A percentile compares a stretch with the other conserved stretches of the same genome.
phyloP scores from a whole-genome alignment of 2,113 vertebrate genomes.

The Thermophis baileyi region DNA sequence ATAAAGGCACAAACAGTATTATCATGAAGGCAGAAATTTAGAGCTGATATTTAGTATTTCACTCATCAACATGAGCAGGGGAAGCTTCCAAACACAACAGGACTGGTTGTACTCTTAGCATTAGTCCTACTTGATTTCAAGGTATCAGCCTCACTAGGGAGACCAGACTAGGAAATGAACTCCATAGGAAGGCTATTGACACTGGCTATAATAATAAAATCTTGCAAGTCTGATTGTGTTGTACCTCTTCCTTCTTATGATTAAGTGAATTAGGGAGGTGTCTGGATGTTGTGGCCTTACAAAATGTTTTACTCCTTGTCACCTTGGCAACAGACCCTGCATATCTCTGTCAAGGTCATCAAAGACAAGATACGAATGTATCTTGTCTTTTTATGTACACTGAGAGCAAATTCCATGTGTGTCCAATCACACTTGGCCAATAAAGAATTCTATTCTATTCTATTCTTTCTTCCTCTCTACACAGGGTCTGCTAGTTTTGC shows the following conservation, averaged over 20 bases:
- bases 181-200: not conserved
- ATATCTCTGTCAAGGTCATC: not conserved
- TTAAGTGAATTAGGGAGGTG: not conserved
- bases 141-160: not conserved
- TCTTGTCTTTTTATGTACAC: too few species aligned
- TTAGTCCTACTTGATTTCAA: not conserved
- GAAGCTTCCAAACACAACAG: not conserved
- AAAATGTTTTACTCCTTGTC: not conserved
- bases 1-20: not conserved
- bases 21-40: not conserved
- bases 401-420: too few species aligned
- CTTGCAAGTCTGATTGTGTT: not conserved
- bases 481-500: not conserved
- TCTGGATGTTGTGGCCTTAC: not conserved
- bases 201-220: not conserved
- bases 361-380: too few species aligned
- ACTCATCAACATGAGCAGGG: not conserved
- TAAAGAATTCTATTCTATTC: too few species aligned
- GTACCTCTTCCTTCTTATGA: not conserved
- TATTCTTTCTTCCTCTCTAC: not conserved
- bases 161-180: not conserved
- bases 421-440: too few species aligned
- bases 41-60: not conserved
- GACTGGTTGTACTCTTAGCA: not conserved
- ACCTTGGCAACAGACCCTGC: not conserved